Base-by-base conservation (phyloP, 1,140 invertebrate genomes). In the Drosophila guanche region DNA sequence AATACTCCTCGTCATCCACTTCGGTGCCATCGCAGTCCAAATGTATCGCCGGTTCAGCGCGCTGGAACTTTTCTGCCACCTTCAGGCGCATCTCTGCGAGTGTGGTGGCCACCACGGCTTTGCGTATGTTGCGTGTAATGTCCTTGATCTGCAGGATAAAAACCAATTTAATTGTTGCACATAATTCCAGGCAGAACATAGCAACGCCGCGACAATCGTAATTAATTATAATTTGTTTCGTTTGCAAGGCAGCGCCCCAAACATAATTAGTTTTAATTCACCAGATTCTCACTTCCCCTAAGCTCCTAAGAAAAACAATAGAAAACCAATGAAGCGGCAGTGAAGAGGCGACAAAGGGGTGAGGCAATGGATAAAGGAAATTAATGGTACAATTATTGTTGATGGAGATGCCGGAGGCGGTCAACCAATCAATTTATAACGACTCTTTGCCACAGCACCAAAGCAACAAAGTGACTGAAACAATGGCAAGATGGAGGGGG, bases 1-100 rank as follows among this genome's bases (percentile, higher is more conserved):
- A 97, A 92, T 97, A 97, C 90, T 97, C 96, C 90, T 97, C 96
- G 83, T 97, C 96, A 77, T 97, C 96, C 20, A 97, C 95, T 93
- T 97, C 96, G 1, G 96, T 97, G 22, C 95, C 96, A 92, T 97
- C 96, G 70, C 94, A 94, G 88, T 97, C 96, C 66, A 97, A 91
- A 37, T 97, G 95, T 46, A 96, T 94, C 57, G 95, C 95, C 12
- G 96, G 92, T 58, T 93, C 93, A 56, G 93, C 93, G 47, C 93
- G 90, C 29, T 92, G 93, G 90, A 95, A 93, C 91, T 95, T 95
- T 61, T 94, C 93, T 6, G 92, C 92, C 16, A 94, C 93, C 93
- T 95, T 95, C 41, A 93, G 92, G 40, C 95, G 94, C 77, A 96
- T 92, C 83, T 97, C 95, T 84, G 95, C 94, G 12, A 97, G 91